phyloP scores from a whole-genome alignment of 92 coral and sea anemone genomes.

The Porites divaricata region DNA sequence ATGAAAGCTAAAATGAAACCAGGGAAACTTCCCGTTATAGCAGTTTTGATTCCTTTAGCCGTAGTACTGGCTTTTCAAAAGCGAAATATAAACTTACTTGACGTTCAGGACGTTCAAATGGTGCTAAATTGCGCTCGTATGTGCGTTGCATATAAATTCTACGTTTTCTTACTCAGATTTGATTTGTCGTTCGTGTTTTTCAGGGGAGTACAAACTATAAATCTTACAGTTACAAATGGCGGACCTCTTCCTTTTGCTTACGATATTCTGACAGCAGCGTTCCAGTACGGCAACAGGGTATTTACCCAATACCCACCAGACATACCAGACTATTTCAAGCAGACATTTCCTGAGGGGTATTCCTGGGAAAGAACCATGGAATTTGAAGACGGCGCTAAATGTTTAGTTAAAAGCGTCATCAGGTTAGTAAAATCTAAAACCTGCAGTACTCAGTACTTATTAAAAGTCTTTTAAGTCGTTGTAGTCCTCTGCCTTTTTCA shows the following conservation, averaged over 20 bases:
- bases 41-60: too few relatives aligned
- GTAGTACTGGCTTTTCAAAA: too few relatives aligned
- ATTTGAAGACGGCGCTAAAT: conserved; percentile 51
- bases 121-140: too few relatives aligned
- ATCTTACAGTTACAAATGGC: conserved; percentile 43
- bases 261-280: conserved; percentile 48
- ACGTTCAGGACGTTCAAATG: too few relatives aligned
- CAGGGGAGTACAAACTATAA: conserved; percentile 7
- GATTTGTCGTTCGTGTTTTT: conserved; percentile 5
- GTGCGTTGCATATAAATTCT: too few relatives aligned
- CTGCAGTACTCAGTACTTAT: neutral
- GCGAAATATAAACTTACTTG: too few relatives aligned
- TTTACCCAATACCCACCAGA: conserved; percentile 45
- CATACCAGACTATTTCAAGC: conserved; percentile 59
- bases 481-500: too few relatives aligned
- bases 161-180: neutral
- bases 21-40: too few relatives aligned
- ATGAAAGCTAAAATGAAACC: too few relatives aligned
- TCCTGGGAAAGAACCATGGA: conserved; percentile 52
- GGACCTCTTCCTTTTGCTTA: conserved; percentile 58
- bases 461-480: too few relatives aligned
- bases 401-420: neutral
- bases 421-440: conserved; percentile 13
- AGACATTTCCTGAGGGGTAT: conserved; percentile 62
- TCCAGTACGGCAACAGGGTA: conserved; percentile 53